phyloP scores from a whole-genome alignment of 2,113 vertebrate species.

The Pseudois nayaur region DNA sequence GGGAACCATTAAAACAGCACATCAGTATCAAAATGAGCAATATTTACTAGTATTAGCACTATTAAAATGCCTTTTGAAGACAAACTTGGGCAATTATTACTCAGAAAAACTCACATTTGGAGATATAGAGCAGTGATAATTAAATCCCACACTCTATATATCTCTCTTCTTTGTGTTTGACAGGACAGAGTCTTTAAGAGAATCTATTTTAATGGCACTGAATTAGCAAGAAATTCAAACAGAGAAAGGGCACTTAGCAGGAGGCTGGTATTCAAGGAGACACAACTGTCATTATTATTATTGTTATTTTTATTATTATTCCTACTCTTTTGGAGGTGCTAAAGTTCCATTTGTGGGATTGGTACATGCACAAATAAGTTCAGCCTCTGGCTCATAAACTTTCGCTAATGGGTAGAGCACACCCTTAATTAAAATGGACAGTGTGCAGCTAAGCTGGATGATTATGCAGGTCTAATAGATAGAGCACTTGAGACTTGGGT shows the following conservation, averaged over 20 bases:
- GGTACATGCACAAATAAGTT: slow-evolving; percentile 42
- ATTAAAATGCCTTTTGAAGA: slow-evolving; percentile 87
- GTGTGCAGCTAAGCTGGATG: slow-evolving; percentile 43
- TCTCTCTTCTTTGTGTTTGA: slow-evolving; percentile 82
- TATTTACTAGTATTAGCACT: slow-evolving; percentile 87
- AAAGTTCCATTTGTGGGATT: slow-evolving; percentile 47
- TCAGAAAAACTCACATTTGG: slow-evolving; percentile 76
- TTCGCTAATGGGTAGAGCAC: slow-evolving; percentile 53
- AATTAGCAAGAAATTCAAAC: slow-evolving; percentile 83
- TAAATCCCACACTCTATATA: slow-evolving; percentile 81
- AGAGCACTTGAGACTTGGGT: slow-evolving; percentile 56
- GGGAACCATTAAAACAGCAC: slow-evolving; percentile 82
- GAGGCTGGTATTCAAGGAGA: slow-evolving; percentile 74
- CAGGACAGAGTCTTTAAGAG: slow-evolving; percentile 81
- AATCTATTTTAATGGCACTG: slow-evolving; percentile 83
- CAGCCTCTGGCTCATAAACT: slow-evolving; percentile 63
- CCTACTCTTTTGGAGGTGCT: slow-evolving; percentile 59
- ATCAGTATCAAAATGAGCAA: slow-evolving; percentile 86
- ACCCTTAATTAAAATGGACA: slow-evolving; percentile 72
- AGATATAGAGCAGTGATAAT: slow-evolving; percentile 84
- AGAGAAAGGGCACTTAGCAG: slow-evolving; percentile 77
- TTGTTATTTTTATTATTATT: slow-evolving; percentile 68
- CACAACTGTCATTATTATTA: slow-evolving; percentile 71
- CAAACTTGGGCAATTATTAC: slow-evolving; percentile 86
- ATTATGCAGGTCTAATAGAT: slow-evolving; percentile 63